phyloP scores from a whole-genome alignment of 2,888 invertebrate genomes.

The Axea sp. region DNA sequence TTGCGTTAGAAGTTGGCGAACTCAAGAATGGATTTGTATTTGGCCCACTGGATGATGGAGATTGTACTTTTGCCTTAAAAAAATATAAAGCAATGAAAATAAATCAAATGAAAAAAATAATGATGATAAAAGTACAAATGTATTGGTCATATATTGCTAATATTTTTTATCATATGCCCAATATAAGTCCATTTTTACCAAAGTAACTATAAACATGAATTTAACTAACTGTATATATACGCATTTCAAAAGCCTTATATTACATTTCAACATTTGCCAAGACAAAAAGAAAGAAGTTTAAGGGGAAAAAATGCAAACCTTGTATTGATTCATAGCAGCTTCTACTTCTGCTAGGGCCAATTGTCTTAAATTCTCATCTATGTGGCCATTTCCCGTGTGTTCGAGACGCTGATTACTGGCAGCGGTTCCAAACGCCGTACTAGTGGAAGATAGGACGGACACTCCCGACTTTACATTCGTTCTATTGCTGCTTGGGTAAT shows the following conservation, averaged over 20 bases:
- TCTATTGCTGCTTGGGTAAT: slow-evolving; percentile 84
- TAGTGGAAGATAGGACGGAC: slow-evolving; percentile 92
- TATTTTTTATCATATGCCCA: too few species aligned
- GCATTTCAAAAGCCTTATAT: too few species aligned
- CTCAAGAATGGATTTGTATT: slow-evolving; percentile 93
- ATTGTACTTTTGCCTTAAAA: slow-evolving; percentile 87
- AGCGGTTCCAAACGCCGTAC: slow-evolving; percentile 92
- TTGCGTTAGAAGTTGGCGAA: slow-evolving; percentile 81
- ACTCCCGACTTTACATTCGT: slow-evolving; percentile 94
- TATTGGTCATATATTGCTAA: too few species aligned
- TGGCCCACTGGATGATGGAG: slow-evolving; percentile 85
- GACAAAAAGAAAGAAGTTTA: too few species aligned
- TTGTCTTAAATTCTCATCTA: slow-evolving; percentile 91
- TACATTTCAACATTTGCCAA: too few species aligned
- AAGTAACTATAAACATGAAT: too few species aligned
- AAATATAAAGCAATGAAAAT: too few species aligned
- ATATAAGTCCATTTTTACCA: too few species aligned
- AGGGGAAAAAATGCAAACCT: too few species aligned
- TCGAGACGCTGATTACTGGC: slow-evolving; percentile 87
- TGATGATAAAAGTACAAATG: too few species aligned
- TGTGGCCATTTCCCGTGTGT: slow-evolving; percentile 84
- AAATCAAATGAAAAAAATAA: too few species aligned
- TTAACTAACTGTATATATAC: too few species aligned
- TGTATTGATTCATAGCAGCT: slow-evolving; percentile 96
- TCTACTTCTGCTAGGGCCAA: slow-evolving; percentile 97